Conservation (phyloP, 2,888 invertebrate species). For the Pachymerium ferrugineum region DNA sequence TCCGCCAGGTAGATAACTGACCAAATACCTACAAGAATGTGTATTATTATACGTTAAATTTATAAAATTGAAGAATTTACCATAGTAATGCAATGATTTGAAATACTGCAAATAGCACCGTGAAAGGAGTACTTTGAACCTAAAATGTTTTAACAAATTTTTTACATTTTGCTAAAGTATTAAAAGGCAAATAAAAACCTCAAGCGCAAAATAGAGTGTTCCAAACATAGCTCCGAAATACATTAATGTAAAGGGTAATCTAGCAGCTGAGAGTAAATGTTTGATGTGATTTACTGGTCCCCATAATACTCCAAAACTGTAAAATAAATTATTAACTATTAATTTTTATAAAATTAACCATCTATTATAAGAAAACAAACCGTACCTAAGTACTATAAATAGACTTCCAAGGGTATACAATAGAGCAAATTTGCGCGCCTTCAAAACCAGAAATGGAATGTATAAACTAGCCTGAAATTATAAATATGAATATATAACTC, state of each 20-base stretch:
- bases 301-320: too few relatives aligned
- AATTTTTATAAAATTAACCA: too few relatives aligned
- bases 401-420: constrained; percentile 89
- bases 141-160: too few relatives aligned
- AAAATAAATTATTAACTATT: constrained; percentile 41
- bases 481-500: background rate
- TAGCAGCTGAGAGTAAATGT: constrained; percentile 75
- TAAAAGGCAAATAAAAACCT: constrained; percentile 48
- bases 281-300: constrained; percentile 84
- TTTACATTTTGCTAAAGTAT: background rate
- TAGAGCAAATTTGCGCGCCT: constrained; percentile 91
- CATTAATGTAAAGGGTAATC: constrained; percentile 74
- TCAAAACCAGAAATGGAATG: constrained; percentile 80
- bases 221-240: constrained; percentile 79
- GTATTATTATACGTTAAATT: background rate
- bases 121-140: constrained; percentile 80
- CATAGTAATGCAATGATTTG: constrained; percentile 90
- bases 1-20: constrained; percentile 93
- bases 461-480: constrained; percentile 69
- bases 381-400: constrained; percentile 82
- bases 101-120: constrained; percentile 75
- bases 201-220: constrained; percentile 86
- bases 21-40: constrained; percentile 60
- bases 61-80: constrained; percentile 50
- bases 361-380: too few relatives aligned